Conservation (phyloP, 2,797 vertebrate genomes). For the Sphaeramia orbicularis region DNA sequence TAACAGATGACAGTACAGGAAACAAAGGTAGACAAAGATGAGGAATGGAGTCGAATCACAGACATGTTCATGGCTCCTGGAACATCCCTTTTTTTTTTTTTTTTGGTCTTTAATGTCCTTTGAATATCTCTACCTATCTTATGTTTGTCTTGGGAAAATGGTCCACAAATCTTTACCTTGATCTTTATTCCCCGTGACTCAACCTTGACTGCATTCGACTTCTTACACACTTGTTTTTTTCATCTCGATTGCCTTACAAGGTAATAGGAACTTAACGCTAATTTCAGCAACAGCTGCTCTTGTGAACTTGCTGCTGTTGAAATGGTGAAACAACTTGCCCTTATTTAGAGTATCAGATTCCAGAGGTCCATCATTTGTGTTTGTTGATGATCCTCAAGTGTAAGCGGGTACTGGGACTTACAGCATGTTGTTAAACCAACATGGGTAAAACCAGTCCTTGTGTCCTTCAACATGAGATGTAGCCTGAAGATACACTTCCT, state of each 20-base stretch:
- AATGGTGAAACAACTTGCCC: background rate
- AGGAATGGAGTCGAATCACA: background rate
- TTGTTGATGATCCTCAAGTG: slow-evolving; percentile 27
- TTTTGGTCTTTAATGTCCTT: background rate
- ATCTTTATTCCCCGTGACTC: slow-evolving; percentile 12
- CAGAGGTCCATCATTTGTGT: slow-evolving; percentile 21
- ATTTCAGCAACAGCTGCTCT: background rate
- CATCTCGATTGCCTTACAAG: slow-evolving; percentile 6
- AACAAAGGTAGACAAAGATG: background rate
- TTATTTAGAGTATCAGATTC: slow-evolving; percentile 23
- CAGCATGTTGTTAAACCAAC: slow-evolving; percentile 47
- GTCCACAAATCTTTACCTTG: slow-evolving; percentile 1
- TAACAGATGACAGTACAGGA: too few species aligned
- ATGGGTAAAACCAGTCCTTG: slow-evolving; percentile 39
- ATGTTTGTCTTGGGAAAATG: background rate
- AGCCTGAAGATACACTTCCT: slow-evolving; percentile 59
- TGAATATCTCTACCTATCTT: background rate
- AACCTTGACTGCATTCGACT: background rate
- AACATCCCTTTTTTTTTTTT: background rate
- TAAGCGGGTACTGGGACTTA: slow-evolving; percentile 22
- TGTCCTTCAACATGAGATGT: slow-evolving; percentile 55
- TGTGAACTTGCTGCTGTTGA: background rate
- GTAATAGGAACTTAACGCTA: background rate
- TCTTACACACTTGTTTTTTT: slow-evolving; percentile 16
- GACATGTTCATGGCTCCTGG: too few species aligned